phyloP scores from a whole-genome alignment of 2,797 vertebrate genomes.

The Schizothorax lantsangensis region DNA sequence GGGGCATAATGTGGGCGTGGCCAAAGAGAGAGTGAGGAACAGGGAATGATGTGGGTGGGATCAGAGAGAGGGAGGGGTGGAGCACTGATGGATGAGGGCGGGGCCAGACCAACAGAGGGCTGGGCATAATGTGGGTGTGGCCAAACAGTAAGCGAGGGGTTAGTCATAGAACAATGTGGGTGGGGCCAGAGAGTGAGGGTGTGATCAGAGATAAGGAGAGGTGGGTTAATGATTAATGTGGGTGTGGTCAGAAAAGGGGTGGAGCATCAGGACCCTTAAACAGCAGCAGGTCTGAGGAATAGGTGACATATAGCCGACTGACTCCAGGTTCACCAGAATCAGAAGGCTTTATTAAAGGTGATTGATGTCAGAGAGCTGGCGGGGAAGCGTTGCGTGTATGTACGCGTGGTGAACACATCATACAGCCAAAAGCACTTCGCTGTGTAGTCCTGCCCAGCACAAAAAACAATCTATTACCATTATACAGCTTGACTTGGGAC shows the following conservation, averaged over 20 bases:
- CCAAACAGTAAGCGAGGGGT: no score
- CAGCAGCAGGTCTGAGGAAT: conserved; percentile 51
- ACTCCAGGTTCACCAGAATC: conserved; percentile 68
- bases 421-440: background rate
- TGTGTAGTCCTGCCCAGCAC: background rate
- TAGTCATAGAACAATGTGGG: no score
- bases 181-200: no score
- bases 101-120: no score
- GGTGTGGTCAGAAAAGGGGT: conserved; percentile 18
- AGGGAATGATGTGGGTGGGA: no score
- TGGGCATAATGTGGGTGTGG: no score
- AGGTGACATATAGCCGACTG: conserved; percentile 75
- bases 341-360: conserved; percentile 74
- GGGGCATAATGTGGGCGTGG: no score
- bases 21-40: no score
- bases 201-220: no score
- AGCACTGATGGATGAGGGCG: no score
- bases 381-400: conserved; percentile 16
- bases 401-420: conserved; percentile 18
- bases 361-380: conserved; percentile 64
- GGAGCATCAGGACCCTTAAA: background rate
- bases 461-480: background rate
- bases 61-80: no score
- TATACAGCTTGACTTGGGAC: background rate
- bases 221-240: no score